These are phyloP conservation scores for Oophaga pumilio DNA, from an alignment of 2,113 vertebrate genomes.

Conservation along the genomic window DNA sequence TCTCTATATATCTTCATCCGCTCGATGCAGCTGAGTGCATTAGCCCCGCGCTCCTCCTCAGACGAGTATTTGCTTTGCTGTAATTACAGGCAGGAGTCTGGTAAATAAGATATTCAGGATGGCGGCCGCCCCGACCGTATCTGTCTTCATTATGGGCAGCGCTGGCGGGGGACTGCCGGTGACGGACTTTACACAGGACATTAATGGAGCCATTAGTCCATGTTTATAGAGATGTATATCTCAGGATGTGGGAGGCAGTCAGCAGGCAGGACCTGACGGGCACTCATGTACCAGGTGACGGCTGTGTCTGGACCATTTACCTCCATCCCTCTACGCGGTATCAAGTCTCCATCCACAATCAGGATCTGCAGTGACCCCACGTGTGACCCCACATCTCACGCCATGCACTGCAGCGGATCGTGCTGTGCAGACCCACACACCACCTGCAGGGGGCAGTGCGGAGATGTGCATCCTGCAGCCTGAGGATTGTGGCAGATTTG, in stretches of 20 bases:
- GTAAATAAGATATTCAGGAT: neutral
- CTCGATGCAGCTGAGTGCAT: neutral
- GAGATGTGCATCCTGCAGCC: too few relatives aligned
- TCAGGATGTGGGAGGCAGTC: neutral
- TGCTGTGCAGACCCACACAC: neutral
- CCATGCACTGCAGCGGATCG: neutral
- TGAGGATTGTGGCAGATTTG: too few relatives aligned
- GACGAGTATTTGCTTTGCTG: neutral
- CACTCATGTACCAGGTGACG: neutral
- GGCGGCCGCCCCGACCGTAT: neutral
- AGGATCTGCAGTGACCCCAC: neutral
- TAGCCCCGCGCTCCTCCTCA: neutral
- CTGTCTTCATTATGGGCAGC: neutral
- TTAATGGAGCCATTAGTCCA: neutral
- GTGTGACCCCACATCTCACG: neutral
- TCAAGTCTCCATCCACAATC: neutral
- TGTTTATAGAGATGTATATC: neutral
- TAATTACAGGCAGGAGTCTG: slow-evolving; percentile 18
- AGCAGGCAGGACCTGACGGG: neutral
- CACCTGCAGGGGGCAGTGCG: neutral
- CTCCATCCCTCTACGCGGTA: too few relatives aligned
- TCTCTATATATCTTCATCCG: slow-evolving; percentile 29
- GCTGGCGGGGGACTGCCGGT: neutral
- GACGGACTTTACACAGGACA: neutral
- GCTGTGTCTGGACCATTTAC: neutral